phyloP scores from a whole-genome alignment of 1,140 invertebrate genomes.

The Caerostris extrusa region DNA sequence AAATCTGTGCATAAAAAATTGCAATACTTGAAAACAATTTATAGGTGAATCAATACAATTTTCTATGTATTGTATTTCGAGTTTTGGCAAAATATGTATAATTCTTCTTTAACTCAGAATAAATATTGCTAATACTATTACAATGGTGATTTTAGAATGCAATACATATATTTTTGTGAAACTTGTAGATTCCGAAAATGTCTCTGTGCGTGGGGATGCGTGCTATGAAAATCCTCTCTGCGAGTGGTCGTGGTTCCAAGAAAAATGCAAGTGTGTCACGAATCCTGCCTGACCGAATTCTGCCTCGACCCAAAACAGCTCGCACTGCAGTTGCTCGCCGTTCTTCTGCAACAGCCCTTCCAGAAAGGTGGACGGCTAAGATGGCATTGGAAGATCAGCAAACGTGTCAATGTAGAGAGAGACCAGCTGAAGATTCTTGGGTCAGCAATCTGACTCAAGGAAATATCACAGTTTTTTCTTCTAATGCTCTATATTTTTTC shows the following conservation, averaged over 20 bases:
- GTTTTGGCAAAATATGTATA: too few relatives aligned
- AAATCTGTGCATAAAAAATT: too few relatives aligned
- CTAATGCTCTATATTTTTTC: not conserved
- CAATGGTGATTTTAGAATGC: too few relatives aligned
- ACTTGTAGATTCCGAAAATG: not conserved
- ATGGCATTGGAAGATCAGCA: not conserved
- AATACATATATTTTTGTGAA: too few relatives aligned
- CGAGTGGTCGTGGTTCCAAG: constrained; percentile 69
- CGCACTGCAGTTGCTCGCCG: constrained; percentile 11
- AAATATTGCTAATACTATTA: too few relatives aligned
- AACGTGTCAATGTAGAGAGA: not conserved
- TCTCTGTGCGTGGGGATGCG: not conserved
- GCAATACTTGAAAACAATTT: too few relatives aligned
- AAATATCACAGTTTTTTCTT: not conserved
- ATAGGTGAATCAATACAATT: too few relatives aligned
- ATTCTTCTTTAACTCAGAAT: too few relatives aligned
- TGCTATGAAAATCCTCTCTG: constrained; percentile 44
- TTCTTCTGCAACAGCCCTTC: not conserved
- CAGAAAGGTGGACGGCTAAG: not conserved
- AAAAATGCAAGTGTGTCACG: not conserved
- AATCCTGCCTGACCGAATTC: constrained; percentile 53
- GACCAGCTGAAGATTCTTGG: not conserved
- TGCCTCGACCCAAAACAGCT: constrained; percentile 6
- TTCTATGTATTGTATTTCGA: too few relatives aligned
- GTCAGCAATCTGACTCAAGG: not conserved